Evolutionary conservation across 2,888 invertebrate genomes (phyloP).

Genomic region (Mythimna pallens): DNA sequence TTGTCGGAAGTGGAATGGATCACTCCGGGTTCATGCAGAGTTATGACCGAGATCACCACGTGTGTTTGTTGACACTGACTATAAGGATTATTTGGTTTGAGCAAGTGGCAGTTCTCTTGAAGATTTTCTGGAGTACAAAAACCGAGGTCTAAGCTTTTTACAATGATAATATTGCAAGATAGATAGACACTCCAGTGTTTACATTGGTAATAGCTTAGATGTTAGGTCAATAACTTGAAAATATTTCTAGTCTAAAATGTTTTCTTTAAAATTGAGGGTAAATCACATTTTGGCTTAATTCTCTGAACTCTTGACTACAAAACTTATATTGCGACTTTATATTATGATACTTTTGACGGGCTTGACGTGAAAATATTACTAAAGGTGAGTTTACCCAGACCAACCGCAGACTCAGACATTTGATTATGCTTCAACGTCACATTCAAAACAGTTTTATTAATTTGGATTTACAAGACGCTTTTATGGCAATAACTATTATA

Average conservation of each 20-base stretch:
- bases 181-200: not conserved
- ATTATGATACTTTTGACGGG: constrained; percentile 32
- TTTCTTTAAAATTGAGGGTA: not conserved
- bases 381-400: constrained; percentile 46
- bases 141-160: constrained; percentile 11
- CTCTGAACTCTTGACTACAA: constrained; percentile 28
- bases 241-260: constrained; percentile 1
- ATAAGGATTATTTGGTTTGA: constrained; percentile 1
- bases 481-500: constrained; percentile 36
- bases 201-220: not conserved
- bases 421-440: constrained; percentile 33
- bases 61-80: constrained; percentile 39
- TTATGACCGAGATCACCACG: constrained; percentile 39
- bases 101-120: constrained; percentile 1
- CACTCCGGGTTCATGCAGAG: constrained; percentile 31
- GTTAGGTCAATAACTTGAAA: not conserved
- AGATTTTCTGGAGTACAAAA: constrained; percentile 6
- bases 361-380: constrained; percentile 40
- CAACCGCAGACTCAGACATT: constrained; percentile 48
- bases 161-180: constrained; percentile 6
- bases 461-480: constrained; percentile 24
- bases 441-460: constrained; percentile 39
- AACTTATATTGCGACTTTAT: constrained; percentile 39
- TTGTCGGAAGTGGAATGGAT: constrained; percentile 51
- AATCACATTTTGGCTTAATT: constrained; percentile 5